phyloP scores from a whole-genome alignment of 2,797 vertebrate genomes.

The Cichlasoma orientale region DNA sequence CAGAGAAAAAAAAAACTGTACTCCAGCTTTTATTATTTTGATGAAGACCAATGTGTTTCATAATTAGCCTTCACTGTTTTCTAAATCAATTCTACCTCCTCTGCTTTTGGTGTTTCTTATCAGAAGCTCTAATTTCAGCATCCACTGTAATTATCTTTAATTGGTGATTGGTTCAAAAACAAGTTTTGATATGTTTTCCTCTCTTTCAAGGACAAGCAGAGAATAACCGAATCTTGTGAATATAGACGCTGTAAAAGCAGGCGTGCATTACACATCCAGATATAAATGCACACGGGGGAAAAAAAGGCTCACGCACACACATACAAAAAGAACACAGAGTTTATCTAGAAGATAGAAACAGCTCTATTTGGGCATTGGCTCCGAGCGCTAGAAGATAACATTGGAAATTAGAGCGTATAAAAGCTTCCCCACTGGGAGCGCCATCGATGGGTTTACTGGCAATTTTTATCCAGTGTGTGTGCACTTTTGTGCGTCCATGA shows the following conservation, averaged over 20 bases:
- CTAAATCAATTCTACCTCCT: background rate
- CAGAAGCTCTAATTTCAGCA: background rate
- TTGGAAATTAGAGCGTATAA: constrained; percentile 71
- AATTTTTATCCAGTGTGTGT: constrained; percentile 28
- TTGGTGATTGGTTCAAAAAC: background rate
- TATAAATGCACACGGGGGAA: constrained; percentile 4
- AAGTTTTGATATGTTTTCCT: background rate
- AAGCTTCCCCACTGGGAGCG: constrained; percentile 47
- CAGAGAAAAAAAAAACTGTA: background rate
- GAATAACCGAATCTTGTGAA: constrained; percentile 9
- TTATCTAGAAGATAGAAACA: constrained; percentile 65
- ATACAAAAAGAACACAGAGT: constrained; percentile 11
- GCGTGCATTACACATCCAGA: background rate
- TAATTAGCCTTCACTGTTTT: background rate
- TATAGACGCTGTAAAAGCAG: background rate
- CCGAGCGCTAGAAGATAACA: constrained; percentile 58
- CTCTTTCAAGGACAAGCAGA: background rate
- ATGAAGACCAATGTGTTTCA: background rate
- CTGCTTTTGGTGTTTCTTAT: background rate
- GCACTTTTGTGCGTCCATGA: constrained; percentile 1
- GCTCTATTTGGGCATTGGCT: constrained; percentile 62
- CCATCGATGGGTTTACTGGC: constrained; percentile 50
- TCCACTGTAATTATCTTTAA: constrained; percentile 18
- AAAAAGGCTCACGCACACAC: background rate
- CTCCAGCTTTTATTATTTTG: background rate